Evolutionary conservation across 2,113 vertebrate genomes (phyloP).

Genomic region (Aythya baeri): DNA sequence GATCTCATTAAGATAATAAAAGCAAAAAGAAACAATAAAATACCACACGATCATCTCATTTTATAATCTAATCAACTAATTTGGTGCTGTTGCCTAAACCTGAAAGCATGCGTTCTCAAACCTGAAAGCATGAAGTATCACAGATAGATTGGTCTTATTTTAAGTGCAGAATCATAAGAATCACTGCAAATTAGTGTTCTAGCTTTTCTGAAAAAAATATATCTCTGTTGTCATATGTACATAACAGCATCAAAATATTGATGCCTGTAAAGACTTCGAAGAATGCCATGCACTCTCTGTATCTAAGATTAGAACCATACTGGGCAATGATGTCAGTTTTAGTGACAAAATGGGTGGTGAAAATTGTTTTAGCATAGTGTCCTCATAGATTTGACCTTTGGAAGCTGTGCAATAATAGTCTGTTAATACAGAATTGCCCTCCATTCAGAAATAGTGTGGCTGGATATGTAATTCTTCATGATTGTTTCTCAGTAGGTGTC

Average conservation of each 20-base stretch:
- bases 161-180: not conserved
- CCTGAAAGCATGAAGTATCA: not conserved
- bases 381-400: not conserved
- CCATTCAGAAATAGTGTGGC: not conserved
- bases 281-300: not conserved
- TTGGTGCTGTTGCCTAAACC: not conserved
- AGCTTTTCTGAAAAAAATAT: not conserved
- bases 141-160: not conserved
- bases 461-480: not conserved
- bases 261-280: not conserved
- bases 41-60: fast-evolving
- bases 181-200: not conserved
- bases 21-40: not conserved
- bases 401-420: not conserved
- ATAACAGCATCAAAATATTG: not conserved
- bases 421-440: not conserved
- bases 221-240: not conserved
- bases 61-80: not conserved
- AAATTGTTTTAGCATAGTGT: not conserved
- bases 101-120: not conserved
- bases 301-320: not conserved
- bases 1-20: not conserved
- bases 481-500: not conserved
- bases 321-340: not conserved
- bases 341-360: not conserved